Percentiles rank a stretch among this genome's conserved stretches.
phyloP scores from a whole-genome alignment of 2,888 invertebrate species.

The Epirrita christyi region DNA sequence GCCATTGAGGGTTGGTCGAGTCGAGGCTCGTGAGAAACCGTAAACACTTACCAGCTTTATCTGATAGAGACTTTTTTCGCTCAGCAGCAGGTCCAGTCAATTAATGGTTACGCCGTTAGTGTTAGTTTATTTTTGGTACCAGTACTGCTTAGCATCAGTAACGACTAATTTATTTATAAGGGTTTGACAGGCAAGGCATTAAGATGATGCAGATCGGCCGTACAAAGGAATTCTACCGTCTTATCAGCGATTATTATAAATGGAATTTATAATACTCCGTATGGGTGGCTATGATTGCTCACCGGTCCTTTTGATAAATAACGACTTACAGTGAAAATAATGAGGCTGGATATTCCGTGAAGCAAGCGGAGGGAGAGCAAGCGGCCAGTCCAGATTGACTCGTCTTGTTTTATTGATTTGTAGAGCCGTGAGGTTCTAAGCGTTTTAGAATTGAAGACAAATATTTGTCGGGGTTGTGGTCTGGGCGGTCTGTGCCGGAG shows the following conservation, averaged over 20 bases:
- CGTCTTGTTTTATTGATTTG: constrained; percentile 66
- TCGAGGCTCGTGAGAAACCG: constrained; percentile 81
- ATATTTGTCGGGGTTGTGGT: constrained; percentile 77
- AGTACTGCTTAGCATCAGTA: constrained; percentile 71
- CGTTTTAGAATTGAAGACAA: constrained; percentile 79
- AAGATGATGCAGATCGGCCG: constrained; percentile 62
- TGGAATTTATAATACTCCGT: constrained; percentile 46
- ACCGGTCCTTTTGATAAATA: constrained; percentile 32
- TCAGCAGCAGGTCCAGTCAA: constrained; percentile 79
- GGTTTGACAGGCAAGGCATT: constrained; percentile 73
- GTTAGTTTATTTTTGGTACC: constrained; percentile 77
- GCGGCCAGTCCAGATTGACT: constrained; percentile 53
- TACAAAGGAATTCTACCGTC: constrained; percentile 55
- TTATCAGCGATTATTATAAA: constrained; percentile 56
- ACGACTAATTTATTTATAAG: constrained; percentile 74
- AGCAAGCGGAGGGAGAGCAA: constrained; percentile 30
- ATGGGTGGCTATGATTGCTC: constrained; percentile 42
- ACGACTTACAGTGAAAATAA: constrained; percentile 33
- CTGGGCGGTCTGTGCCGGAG: constrained; percentile 69
- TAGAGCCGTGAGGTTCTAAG: constrained; percentile 68
- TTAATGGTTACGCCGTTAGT: constrained; percentile 82
- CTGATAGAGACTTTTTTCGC: constrained; percentile 80
- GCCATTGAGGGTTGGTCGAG: constrained; percentile 83
- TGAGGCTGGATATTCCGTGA: constrained; percentile 35
- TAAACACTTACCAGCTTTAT: constrained; percentile 84